Conservation (phyloP, 2,113 vertebrate species). For the Bubo scandiacus region DNA sequence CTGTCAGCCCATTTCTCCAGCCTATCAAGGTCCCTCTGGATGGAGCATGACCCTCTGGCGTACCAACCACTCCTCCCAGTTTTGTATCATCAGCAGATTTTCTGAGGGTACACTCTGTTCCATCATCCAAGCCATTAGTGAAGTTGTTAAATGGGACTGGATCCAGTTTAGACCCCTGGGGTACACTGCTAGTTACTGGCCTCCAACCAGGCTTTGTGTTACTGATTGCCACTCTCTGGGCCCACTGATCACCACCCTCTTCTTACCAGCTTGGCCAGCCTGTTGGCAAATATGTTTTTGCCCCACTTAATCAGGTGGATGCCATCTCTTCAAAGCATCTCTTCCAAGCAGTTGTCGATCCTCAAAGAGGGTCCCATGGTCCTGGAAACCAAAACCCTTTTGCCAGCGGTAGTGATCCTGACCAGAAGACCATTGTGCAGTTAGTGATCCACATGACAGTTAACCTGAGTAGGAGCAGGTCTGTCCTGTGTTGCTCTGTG, state of each 20-base stretch:
- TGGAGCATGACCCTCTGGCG: too few relatives aligned
- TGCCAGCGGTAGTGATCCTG: neutral
- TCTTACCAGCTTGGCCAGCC: neutral
- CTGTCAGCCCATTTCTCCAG: too few relatives aligned
- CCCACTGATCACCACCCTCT: neutral
- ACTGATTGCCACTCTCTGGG: neutral
- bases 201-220: neutral
- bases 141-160: neutral
- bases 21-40: too few relatives aligned
- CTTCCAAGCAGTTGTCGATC: neutral
- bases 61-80: too few relatives aligned
- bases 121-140: neutral
- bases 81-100: too few relatives aligned
- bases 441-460: neutral
- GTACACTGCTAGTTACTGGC: too few relatives aligned
- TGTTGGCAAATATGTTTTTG: neutral
- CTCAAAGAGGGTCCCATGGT: neutral
- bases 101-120: too few relatives aligned
- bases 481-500: neutral
- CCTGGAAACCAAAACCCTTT: neutral
- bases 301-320: neutral
- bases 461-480: neutral
- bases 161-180: neutral
- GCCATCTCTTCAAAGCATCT: neutral
- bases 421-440: neutral